Base-by-base conservation (phyloP, 2,888 invertebrate genomes). In the Pachliopta kotzebuea region DNA sequence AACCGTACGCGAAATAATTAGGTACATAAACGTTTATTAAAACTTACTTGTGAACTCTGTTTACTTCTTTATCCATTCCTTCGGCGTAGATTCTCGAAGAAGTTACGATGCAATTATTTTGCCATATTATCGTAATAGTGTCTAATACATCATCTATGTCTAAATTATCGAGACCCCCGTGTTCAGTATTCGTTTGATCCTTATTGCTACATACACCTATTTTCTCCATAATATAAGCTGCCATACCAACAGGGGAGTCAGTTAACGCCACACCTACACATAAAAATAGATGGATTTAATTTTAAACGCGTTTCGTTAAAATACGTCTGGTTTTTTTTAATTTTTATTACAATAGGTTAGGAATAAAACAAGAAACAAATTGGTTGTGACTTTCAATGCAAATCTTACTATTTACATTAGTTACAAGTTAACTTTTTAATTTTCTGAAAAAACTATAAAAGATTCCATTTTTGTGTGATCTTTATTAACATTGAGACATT, bases 171-270 rank as follows among this genome's bases (percentile, higher is more conserved):
- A 96, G 79, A 6, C 95, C 95, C 0, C 96, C 96, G 76, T 96
- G 95, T 0, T 86, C 82, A 0, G 93, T 88, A 24, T 92, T 74
- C 24, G 90, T 81, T 73, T 93, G 92, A 8, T 90, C 81, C 4
- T 75, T 95, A 86, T 88, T 96, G 87, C 85, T 96, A 94, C 85
- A 95, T 63, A 76, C 93, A 77, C 90, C 94, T 81, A 98, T 97
- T 85, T 98, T 98, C 78, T 98, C 98, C 70, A 98, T 86, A 55
- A 97, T 94, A 75, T 98, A 98, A 0, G 95, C 96, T 2, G 98
- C 97, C 69, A 98, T 84, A 0, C 97, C 98, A 0, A 95, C 93
- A 0, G 98, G 98, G 0, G 96, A 95, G 74, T 96, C 95, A 11
- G 93, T 89, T 67, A 97, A 77, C 0, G 92, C 95, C 4, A 93